phyloP scores from a whole-genome alignment of 2,113 vertebrate genomes.

The Rhabdornis inornatus region DNA sequence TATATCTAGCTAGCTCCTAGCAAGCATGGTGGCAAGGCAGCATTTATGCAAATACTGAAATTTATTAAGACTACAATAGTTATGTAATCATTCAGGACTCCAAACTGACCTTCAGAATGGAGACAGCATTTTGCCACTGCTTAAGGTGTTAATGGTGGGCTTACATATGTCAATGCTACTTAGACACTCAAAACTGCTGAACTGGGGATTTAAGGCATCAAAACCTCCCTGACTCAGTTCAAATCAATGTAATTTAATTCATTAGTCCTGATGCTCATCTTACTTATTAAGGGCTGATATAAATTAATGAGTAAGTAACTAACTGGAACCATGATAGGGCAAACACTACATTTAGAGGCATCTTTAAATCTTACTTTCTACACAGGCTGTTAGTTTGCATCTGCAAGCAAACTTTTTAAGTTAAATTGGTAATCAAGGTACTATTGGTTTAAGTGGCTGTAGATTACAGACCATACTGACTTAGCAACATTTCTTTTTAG shows the following conservation, averaged over 20 bases:
- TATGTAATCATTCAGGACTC: not conserved
- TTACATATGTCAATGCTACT: not conserved
- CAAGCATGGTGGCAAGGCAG: fast-evolving
- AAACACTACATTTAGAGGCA: conserved; percentile 5
- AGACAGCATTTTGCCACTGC: not conserved
- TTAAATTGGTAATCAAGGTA: conserved; percentile 25
- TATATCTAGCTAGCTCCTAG: not conserved
- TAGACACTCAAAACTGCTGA: not conserved
- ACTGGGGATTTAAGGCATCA: not conserved
- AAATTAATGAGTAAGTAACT: conserved; percentile 40
- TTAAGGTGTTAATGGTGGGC: not conserved
- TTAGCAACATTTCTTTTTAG: conserved; percentile 26
- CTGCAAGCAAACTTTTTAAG: not conserved
- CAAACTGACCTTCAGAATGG: not conserved
- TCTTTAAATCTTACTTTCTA: conserved; percentile 16
- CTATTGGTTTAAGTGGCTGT: not conserved
- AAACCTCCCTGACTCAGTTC: not conserved
- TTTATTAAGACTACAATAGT: fast-evolving
- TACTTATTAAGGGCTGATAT: not conserved
- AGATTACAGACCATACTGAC: not conserved
- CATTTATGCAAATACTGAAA: not conserved
- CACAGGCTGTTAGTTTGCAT: conserved; percentile 25
- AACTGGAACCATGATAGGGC: not conserved
- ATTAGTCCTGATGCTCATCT: not conserved
- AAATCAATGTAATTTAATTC: not conserved